These are phyloP conservation scores for Gymnosoma rotundatum DNA, from an alignment of 2,888 invertebrate genomes.

Conservation along the genomic window DNA sequence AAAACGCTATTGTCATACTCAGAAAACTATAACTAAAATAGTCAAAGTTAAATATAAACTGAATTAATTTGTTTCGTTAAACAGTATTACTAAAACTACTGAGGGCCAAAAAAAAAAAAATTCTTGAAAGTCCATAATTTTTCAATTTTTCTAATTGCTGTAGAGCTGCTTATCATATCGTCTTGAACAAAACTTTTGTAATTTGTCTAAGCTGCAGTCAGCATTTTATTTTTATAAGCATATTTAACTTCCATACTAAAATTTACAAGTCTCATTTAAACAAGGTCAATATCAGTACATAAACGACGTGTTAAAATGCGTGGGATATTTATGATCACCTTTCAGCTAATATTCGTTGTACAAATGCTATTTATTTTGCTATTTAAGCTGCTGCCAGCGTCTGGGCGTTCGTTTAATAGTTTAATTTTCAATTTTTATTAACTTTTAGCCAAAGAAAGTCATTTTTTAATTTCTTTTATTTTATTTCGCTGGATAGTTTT, in stretches of 20 bases:
- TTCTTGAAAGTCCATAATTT: too few species aligned
- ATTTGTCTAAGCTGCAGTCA: constrained; percentile 3
- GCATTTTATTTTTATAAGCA: constrained; percentile 39
- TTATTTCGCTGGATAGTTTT: constrained; percentile 32
- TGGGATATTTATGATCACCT: constrained; percentile 62
- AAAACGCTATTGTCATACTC: too few species aligned
- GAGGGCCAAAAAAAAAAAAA: too few species aligned
- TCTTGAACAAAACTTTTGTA: not conserved
- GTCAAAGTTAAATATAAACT: too few species aligned
- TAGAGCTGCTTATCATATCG: not conserved
- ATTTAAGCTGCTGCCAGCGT: constrained; percentile 39
- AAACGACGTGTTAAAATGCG: constrained; percentile 72
- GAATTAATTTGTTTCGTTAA: too few species aligned
- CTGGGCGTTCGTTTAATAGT: constrained; percentile 55
- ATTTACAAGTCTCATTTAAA: constrained; percentile 76
- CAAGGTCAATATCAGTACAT: constrained; percentile 81
- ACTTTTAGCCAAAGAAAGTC: constrained; percentile 64
- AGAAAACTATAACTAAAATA: too few species aligned
- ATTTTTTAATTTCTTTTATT: constrained; percentile 32
- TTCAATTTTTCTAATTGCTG: not conserved
- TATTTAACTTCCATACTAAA: constrained; percentile 65
- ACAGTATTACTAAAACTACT: too few species aligned
- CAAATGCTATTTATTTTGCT: constrained; percentile 17
- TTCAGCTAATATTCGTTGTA: constrained; percentile 32
- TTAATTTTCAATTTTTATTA: constrained; percentile 47